Conservation (phyloP, 53 echinoderm and acorn worm species). For the Echinarachnius parma region DNA sequence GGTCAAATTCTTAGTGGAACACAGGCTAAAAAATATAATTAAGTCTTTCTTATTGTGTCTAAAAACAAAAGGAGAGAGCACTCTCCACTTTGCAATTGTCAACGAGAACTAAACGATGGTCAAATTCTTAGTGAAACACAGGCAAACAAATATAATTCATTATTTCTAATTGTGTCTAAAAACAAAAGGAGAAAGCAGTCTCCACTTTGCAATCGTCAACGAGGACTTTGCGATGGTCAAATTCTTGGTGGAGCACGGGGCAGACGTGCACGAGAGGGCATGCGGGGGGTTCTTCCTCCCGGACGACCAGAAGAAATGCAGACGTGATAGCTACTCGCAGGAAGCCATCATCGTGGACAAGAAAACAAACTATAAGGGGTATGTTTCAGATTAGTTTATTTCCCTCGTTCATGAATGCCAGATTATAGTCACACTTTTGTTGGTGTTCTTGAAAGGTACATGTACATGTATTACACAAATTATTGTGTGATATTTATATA, state of each 20-base stretch:
- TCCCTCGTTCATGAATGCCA: too few relatives aligned
- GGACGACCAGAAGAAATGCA: conserved; percentile 72
- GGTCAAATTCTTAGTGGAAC: conserved; percentile 57
- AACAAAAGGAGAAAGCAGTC: conserved; percentile 90
- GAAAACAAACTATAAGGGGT: conserved; percentile 93
- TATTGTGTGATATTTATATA: neutral
- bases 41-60: too few relatives aligned
- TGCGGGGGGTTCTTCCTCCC: conserved; percentile 82
- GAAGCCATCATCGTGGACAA: conserved; percentile 59
- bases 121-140: conserved; percentile 58
- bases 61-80: conserved; percentile 82
- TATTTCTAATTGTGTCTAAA: neutral
- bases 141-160: too few relatives aligned
- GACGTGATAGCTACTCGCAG: conserved; percentile 62
- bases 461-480: neutral
- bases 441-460: neutral
- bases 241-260: conserved; percentile 68
- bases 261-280: conserved; percentile 69
- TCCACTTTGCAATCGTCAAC: conserved; percentile 92
- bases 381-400: too few relatives aligned
- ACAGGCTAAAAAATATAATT: too few relatives aligned
- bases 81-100: conserved; percentile 76
- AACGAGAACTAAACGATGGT: conserved; percentile 77
- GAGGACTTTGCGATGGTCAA: conserved; percentile 88
- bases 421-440: neutral